Evolutionary conservation across 2,113 vertebrate genomes (phyloP), one percentile per base, ranked within the genome.

Genomic region (Struthidea cinerea): DNA sequence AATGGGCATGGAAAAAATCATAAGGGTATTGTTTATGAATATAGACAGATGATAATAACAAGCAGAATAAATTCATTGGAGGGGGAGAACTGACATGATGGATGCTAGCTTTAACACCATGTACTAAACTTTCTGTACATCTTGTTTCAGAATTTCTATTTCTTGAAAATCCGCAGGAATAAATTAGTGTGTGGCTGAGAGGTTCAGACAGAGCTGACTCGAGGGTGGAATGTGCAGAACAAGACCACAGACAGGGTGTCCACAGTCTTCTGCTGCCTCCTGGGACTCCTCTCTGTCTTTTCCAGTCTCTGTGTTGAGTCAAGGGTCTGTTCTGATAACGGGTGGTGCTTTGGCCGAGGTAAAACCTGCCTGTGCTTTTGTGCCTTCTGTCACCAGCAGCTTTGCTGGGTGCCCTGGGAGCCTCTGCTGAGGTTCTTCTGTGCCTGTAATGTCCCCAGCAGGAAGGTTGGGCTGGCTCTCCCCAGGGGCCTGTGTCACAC

Each of bases 21-120:
- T 80, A 56, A 94, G 94, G 89, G 93, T 85, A 94, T 96, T 94
- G 94, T 97, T 94, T 93, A 94, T 92, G 90, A 82, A 65, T 84
- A 61, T 92, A 96, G 89, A 83, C 95, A 97, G 83, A 90, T 84
- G 79, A 94, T 97, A 89, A 87, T 95, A 95, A 90, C 85, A 96
- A 94, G 74, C 83, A 87, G 87, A 94, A 92, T 27, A 32, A 95
- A 85, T 90, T 90, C 80, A 80, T 7, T 44, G 69, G 81, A 92
- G 86, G 87, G 80, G 28, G 47, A 84, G 75, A 70, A 57, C 12
- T 91, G 84, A 68, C 93, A 95, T 93, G 90, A 91, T 9, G 47
- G 92, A 85, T 92, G 68, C 73, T 87, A 87, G 78, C 63, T 86
- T 86, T 96, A 84, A 88, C 92, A 87, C 61, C 57, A 84, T 79